Evolutionary conservation across 2,888 invertebrate species (phyloP).

Genomic region (Apodemia zela): DNA sequence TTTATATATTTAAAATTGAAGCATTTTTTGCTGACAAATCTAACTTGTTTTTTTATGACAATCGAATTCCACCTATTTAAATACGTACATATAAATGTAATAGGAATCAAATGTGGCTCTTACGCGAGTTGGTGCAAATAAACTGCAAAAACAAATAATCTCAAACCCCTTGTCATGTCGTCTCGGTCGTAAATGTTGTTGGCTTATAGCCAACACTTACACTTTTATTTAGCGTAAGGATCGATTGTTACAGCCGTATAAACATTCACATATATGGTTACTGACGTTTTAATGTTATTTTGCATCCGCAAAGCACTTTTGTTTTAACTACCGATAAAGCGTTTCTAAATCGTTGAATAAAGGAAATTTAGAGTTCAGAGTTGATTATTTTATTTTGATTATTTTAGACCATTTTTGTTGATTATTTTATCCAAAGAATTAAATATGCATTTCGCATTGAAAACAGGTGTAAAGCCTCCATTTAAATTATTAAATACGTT

Average conservation of each 20-base stretch:
- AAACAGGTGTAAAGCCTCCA: neutral
- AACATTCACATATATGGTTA: slow-evolving; percentile 64
- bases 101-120: neutral
- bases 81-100: neutral
- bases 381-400: too few relatives aligned
- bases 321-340: slow-evolving; percentile 58
- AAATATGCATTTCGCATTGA: too few relatives aligned
- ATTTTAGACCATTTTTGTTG: neutral
- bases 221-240: slow-evolving; percentile 63
- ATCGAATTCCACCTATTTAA: neutral
- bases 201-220: slow-evolving; percentile 63
- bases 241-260: slow-evolving; percentile 69
- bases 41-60: neutral
- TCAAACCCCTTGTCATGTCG: slow-evolving; percentile 9
- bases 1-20: neutral
- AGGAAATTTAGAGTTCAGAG: slow-evolving; percentile 24
- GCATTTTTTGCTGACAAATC: neutral
- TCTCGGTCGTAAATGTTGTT: slow-evolving; percentile 51
- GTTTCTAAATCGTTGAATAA: slow-evolving; percentile 40
- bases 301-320: slow-evolving; percentile 54
- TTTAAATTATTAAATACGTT: neutral
- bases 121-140: slow-evolving; percentile 3
- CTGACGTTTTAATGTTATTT: slow-evolving; percentile 55
- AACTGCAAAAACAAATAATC: slow-evolving; percentile 8
- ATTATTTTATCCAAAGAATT: neutral